These are phyloP conservation scores for Nomada goodeniana DNA, from an alignment of 2,888 invertebrate genomes.

Conservation along the genomic window DNA sequence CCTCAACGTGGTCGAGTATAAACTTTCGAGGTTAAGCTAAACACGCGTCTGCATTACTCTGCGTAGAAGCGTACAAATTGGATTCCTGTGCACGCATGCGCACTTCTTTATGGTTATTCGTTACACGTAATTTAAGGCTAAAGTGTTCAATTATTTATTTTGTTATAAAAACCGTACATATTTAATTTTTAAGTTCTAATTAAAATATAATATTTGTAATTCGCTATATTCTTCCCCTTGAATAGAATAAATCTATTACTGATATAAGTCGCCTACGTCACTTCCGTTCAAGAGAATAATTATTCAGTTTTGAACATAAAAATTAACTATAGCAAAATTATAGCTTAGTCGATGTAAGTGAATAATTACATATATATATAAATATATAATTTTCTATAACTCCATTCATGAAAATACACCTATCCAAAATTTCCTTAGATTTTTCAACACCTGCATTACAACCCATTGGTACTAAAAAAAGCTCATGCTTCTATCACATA, in stretches of 20 bases:
- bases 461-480: not conserved
- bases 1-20: constrained; percentile 37
- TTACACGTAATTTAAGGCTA: not conserved
- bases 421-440: no score
- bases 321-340: not conserved
- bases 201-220: not conserved
- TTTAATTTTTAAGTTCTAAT: not conserved
- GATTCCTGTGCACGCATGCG: constrained; percentile 44
- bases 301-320: not conserved
- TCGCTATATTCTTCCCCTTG: not conserved
- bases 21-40: constrained; percentile 37
- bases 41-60: constrained; percentile 19
- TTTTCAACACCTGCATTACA: no score
- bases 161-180: not conserved
- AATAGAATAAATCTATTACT: not conserved
- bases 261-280: not conserved
- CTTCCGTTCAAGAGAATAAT: constrained; percentile 29
- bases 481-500: constrained; percentile 34
- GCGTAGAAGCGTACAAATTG: not conserved
- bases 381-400: not conserved
- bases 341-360: not conserved
- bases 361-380: constrained; percentile 1
- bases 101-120: not conserved
- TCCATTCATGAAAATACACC: not conserved
- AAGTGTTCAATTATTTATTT: not conserved